These are phyloP conservation scores for Tricholauxania praeusta DNA, from an alignment of 2,888 invertebrate species.

Conservation along the genomic window DNA sequence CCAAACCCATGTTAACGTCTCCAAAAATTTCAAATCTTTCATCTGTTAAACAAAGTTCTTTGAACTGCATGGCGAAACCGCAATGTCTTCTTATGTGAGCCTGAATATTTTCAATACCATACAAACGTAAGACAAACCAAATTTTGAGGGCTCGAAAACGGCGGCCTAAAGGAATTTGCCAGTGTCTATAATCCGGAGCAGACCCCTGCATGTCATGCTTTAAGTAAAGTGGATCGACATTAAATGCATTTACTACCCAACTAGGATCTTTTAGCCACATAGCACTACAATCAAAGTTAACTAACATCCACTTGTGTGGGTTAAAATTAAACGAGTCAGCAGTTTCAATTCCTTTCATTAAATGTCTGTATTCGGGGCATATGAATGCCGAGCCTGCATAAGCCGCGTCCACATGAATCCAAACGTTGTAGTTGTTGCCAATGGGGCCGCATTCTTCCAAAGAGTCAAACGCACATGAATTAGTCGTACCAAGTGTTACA, in stretches of 20 bases:
- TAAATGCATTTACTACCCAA: conserved; percentile 94
- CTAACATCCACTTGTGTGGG: conserved; percentile 98
- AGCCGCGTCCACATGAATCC: conserved; percentile 97
- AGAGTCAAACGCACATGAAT: conserved; percentile 94
- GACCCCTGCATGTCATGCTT: conserved; percentile 93
- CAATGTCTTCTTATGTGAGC: conserved; percentile 88
- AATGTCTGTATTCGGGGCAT: conserved; percentile 94
- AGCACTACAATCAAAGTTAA: conserved; percentile 99
- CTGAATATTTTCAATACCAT: conserved; percentile 90
- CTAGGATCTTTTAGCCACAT: conserved; percentile 95
- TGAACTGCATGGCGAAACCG: conserved; percentile 88
- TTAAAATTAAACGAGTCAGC: conserved; percentile 99
- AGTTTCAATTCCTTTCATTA: conserved; percentile 88
- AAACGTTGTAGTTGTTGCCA: conserved; percentile 80
- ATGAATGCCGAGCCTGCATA: conserved; percentile 97
- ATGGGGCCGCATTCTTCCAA: conserved; percentile 91
- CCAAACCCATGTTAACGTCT: conserved; percentile 93
- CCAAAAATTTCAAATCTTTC: conserved; percentile 89
- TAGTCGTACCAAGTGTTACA: conserved; percentile 94
- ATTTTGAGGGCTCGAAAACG: conserved; percentile 92
- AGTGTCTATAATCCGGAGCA: conserved; percentile 95
- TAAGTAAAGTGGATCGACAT: conserved; percentile 96
- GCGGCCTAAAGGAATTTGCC: conserved; percentile 96
- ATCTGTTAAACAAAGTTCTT: conserved; percentile 80
- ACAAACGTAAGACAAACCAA: conserved; percentile 94